Evolutionary conservation across 2,113 vertebrate genomes (phyloP).

Genomic region (Proteles cristata): DNA sequence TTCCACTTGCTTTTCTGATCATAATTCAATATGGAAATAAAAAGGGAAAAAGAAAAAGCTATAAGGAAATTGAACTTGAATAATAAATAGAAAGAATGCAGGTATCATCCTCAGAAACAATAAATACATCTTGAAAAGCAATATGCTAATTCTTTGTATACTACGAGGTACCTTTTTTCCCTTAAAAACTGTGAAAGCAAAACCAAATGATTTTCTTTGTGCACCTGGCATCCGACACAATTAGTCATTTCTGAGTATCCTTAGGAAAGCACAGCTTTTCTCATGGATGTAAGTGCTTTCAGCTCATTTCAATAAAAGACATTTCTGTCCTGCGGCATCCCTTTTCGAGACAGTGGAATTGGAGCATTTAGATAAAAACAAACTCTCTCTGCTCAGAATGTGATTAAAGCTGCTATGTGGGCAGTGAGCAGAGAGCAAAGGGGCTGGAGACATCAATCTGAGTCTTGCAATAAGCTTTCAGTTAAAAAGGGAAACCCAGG

Average conservation of each 20-base stretch:
- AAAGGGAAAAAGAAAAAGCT: not conserved
- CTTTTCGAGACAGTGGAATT: not conserved
- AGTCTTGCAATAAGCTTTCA: not conserved
- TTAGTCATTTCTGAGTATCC: conserved; percentile 11
- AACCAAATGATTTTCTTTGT: conserved; percentile 27
- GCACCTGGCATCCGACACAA: not conserved
- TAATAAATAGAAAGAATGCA: conserved; percentile 28
- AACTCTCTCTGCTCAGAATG: not conserved
- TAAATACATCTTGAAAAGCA: conserved; percentile 53
- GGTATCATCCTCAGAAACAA: not conserved
- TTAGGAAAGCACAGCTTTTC: not conserved
- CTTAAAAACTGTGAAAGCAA: conserved; percentile 33
- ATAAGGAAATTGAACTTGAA: not conserved
- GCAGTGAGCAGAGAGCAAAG: not conserved
- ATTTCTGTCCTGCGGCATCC: not conserved
- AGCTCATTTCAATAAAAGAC: not conserved
- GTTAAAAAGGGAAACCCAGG: not conserved
- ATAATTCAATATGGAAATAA: conserved; percentile 57
- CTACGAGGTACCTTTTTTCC: not conserved
- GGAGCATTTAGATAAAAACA: conserved; percentile 16
- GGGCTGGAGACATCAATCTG: not conserved
- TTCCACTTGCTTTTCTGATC: conserved; percentile 57
- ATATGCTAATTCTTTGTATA: not conserved
- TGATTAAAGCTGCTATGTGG: not conserved
- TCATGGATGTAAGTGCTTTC: conserved; percentile 5